Base-by-base conservation (phyloP, 2,113 vertebrate species). In the Chamaea fasciata region DNA sequence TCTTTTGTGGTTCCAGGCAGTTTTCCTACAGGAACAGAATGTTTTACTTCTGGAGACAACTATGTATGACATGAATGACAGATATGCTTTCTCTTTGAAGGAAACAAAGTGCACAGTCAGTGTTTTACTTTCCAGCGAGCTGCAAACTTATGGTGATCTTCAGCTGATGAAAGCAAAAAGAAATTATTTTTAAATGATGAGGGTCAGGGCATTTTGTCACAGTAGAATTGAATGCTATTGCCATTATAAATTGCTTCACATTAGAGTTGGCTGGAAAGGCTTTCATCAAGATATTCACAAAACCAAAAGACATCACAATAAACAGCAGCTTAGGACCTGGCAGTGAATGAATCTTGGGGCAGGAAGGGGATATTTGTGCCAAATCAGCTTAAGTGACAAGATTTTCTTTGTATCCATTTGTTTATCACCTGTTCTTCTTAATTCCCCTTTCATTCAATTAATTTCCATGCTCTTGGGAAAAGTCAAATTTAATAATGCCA, bases 401-500 rank as follows among this genome's bases (percentile, higher is more conserved):
- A 60, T 76, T 83, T 52, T 79, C 80, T 91, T 74, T 41, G 26
- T 63, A 50, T 59, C 49, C 23, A 57, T 92, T 94, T 97, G 69
- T 94, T 96, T 96, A 86, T 95, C 91, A 93, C 60, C 71, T 42
- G 80, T 70, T 96, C 87, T 78, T 93, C 78, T 41, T 96, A 94
- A 94, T 91, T 96, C 31, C 13, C 37, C 42, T 85, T 96, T 95
- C 86, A 94, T 94, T 97, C 90, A 92, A 82, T 94, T 92, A 37
- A 93, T 97, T 96, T 95, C 57, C 64, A 37, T 94, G 52, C 81
- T 97, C 39, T 74, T 82, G 92, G 79, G 83, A 90, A 95, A 97
- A 96, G 90, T 30, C 28, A 89, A 83, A 95, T 97, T 95, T 96
- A 97, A 97, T 97, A 96, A 96, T 83, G 46, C 77, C 82, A 90